phyloP scores from a whole-genome alignment of 2,113 vertebrate genomes.

The Melanerpes formicivorus region DNA sequence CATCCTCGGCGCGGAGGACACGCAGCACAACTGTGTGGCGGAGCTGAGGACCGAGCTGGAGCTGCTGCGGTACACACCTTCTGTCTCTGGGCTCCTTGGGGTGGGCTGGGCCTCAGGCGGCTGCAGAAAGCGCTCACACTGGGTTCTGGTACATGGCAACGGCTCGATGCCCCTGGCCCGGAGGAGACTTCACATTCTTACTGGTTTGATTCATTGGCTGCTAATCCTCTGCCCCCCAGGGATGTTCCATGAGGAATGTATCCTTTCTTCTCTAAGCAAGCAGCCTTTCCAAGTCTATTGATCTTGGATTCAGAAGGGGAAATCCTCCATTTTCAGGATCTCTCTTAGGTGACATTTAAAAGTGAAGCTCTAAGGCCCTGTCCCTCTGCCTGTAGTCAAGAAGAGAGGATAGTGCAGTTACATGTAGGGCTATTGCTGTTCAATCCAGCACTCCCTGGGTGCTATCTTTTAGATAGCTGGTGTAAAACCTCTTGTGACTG shows the following conservation, averaged over 20 bases:
- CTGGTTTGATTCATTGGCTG: not conserved
- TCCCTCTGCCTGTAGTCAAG: not conserved
- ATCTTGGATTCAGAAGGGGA: no score
- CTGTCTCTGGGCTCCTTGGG: not conserved
- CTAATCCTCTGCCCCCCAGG: not conserved
- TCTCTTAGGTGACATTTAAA: no score
- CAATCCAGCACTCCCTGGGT: not conserved
- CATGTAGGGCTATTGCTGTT: not conserved
- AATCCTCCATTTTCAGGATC: no score
- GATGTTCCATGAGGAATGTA: no score
- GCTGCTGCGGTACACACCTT: slow-evolving; percentile 79
- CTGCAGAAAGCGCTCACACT: not conserved
- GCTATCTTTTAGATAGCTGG: not conserved
- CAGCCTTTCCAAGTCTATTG: no score
- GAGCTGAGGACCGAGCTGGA: slow-evolving; percentile 87
- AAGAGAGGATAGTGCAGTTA: not conserved
- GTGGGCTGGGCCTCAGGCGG: not conserved
- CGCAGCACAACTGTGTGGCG: slow-evolving; percentile 85
- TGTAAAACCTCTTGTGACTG: not conserved
- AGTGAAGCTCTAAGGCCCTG: no score
- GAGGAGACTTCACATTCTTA: not conserved
- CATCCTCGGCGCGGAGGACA: slow-evolving; percentile 76
- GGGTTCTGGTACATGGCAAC: not conserved
- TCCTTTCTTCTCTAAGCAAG: no score
- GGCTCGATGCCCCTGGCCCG: not conserved